Percentiles rank a stretch among this genome's conserved stretches.
Conservation (phyloP, 2,797 vertebrate genomes). For the Arrhamphus sclerolepis region DNA sequence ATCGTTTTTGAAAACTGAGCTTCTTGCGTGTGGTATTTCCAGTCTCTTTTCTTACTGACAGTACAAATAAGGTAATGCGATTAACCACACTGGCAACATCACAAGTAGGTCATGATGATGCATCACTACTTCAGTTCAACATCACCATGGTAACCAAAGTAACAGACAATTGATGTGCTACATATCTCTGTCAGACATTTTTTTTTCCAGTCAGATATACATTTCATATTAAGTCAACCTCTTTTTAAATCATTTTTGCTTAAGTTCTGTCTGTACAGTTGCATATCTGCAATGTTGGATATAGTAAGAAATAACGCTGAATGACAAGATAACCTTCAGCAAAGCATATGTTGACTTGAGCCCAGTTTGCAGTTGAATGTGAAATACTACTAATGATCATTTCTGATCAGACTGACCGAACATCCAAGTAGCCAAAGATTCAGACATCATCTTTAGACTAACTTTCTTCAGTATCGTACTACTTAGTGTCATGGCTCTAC, state of each 20-base stretch:
- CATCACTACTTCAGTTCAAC: conserved; percentile 20
- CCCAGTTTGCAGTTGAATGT: conserved; percentile 12
- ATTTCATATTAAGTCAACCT: conserved; percentile 2
- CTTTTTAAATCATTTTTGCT: not conserved
- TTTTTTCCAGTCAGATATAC: conserved; percentile 17
- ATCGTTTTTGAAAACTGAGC: not conserved
- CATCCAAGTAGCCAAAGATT: too few species aligned
- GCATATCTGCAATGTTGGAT: not conserved
- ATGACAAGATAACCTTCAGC: conserved; percentile 1
- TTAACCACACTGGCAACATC: conserved; percentile 43
- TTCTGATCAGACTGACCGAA: conserved; percentile 20
- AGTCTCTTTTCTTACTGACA: not conserved
- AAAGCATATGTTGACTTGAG: conserved; percentile 8
- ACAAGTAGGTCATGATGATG: conserved; percentile 51
- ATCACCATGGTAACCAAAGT: conserved; percentile 51
- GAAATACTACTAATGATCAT: conserved; percentile 53
- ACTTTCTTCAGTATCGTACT: too few species aligned
- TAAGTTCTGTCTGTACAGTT: not conserved
- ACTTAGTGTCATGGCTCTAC: too few species aligned
- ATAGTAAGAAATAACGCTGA: not conserved
- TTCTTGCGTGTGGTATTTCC: not conserved
- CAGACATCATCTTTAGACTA: too few species aligned
- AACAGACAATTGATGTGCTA: conserved; percentile 51
- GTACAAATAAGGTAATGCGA: conserved; percentile 22
- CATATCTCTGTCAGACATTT: conserved; percentile 18